Percentiles rank a stretch among this genome's conserved stretches.
Evolutionary conservation across 1,140 invertebrate genomes (phyloP).

Genomic region (Megalonaias nervosa): DNA sequence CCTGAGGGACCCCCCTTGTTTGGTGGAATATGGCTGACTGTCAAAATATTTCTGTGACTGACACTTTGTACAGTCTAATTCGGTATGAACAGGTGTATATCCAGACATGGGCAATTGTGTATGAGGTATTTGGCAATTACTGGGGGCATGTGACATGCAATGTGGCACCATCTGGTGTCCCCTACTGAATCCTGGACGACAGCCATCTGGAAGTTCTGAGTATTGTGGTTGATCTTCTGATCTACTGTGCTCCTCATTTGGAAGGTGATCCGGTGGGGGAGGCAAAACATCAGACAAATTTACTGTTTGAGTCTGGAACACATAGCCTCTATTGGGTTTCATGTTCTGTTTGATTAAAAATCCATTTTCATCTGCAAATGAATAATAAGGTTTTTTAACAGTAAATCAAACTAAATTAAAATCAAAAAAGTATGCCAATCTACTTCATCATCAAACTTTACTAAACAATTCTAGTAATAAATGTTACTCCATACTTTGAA

Average conservation of each 20-base stretch:
- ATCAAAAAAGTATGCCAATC: no score
- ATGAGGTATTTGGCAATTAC: conserved; percentile 54
- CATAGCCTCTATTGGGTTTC: conserved; percentile 61
- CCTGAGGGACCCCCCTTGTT: conserved; percentile 1
- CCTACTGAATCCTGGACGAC: neutral
- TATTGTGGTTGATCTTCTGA: conserved; percentile 34
- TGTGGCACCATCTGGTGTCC: no score
- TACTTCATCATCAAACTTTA: no score
- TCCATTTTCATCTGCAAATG: conserved; percentile 65
- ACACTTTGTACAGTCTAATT: conserved; percentile 35
- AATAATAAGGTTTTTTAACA: neutral
- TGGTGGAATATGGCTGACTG: conserved; percentile 22
- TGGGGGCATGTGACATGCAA: no score
- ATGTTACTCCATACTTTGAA: no score
- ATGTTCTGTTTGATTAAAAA: conserved; percentile 57
- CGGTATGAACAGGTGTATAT: conserved; percentile 40
- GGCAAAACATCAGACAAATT: conserved; percentile 84
- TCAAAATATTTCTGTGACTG: conserved; percentile 29
- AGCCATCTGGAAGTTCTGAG: conserved; percentile 52
- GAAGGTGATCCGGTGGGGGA: conserved; percentile 84
- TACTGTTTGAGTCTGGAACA: conserved; percentile 69
- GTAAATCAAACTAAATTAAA: neutral
- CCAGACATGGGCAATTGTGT: conserved; percentile 22
- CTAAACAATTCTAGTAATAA: no score
- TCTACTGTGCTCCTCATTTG: conserved; percentile 63